Base-by-base conservation (phyloP, 2,797 vertebrate species). In the Gymnodraco acuticeps region DNA sequence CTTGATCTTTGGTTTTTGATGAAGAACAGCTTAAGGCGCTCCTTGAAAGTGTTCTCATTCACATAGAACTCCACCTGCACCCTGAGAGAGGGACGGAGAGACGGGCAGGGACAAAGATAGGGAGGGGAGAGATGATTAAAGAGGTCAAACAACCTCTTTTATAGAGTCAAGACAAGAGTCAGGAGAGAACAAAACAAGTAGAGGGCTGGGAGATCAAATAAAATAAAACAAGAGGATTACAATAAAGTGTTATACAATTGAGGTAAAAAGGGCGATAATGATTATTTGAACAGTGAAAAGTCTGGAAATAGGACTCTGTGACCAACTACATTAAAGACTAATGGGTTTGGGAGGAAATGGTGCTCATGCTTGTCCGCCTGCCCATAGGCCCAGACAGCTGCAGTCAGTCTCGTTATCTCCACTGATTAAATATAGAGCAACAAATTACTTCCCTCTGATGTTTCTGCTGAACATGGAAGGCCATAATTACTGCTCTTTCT, bases 1-100 rank as follows among this genome's bases (percentile, higher is more conserved):
- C 96, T 96, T 82, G 96, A 96, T 95, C 96, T 94, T 95, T 96
- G 95, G 95, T 96, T 96, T 95, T 96, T 96, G 93, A 96, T 96
- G 95, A 96, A 96, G 93, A 96, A 96, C 82, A 96, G 92, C 93
- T 96, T 96, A 77, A 96, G 94, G 47, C 96, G 94, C 89, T 96
- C 95, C 90, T 96, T 96, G 91, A 96, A 96, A 20, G 95, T 96
- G 91, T 96, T 96, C 87, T 96, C 96, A 64, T 96, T 96, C 89
- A 96, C 95, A 76, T 96, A 96, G 91, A 96, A 96, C 90, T 96
- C 96, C 55, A 96, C 96, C 80, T 96, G 95, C 73, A 96, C 96
- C 93, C 96, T 96, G 75, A 70, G 69, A 87, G 80, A 86, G 41
- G 60, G 55, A 89, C 11, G 69, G 65, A 86, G 78, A 88, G 66